Evolutionary conservation across 2,888 invertebrate species (phyloP), one percentile per base, ranked within the genome.

Genomic region (Apamea monoglypha): DNA sequence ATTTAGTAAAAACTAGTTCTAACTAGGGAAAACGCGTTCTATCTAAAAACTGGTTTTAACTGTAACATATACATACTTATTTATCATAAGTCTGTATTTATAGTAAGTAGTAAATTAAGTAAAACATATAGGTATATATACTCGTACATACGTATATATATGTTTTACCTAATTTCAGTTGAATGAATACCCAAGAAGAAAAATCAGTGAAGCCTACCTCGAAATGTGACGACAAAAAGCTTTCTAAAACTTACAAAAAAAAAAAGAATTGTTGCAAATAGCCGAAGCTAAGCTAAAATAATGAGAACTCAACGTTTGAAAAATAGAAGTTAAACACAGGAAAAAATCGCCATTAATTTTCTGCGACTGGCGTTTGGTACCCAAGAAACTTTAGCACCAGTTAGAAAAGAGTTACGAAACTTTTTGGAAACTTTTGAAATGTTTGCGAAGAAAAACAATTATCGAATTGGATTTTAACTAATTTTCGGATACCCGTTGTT

Each of bases 341-440:
- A 92, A 92, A 91, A 90, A 85, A 91, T 90, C 77, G 80, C 92
- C 95, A 95, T 95, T 95, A 94, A 95, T 95, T 95, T 93, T 92
- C 94, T 95, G 95, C 90, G 90, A 95, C 94, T 92, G 95, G 94
- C 95, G 91, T 94, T 94, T 91, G 92, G 91, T 91, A 90, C 90
- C 77, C 40, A 74, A 77, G 86, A 82, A 94, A 94, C 91, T 94
- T 93, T 86, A 68, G 75, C 74, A 91, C 92, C 89, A 90, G 86
- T 90, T 91, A 93, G 93, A 93, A 95, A 95, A 93, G 94, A 95
- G 94, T 94, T 94, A 90, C 86, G 83, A 87, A 92, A 92, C 89
- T 92, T 92, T 86, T 87, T 81, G 80, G 75, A 83, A 92, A 92
- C 88, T 92, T 92, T 85, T 68, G 86, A 90, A 92, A 92, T 91